These are phyloP conservation scores for Tringa solitaria DNA, from an alignment of 2,113 vertebrate genomes.

Conservation along the genomic window DNA sequence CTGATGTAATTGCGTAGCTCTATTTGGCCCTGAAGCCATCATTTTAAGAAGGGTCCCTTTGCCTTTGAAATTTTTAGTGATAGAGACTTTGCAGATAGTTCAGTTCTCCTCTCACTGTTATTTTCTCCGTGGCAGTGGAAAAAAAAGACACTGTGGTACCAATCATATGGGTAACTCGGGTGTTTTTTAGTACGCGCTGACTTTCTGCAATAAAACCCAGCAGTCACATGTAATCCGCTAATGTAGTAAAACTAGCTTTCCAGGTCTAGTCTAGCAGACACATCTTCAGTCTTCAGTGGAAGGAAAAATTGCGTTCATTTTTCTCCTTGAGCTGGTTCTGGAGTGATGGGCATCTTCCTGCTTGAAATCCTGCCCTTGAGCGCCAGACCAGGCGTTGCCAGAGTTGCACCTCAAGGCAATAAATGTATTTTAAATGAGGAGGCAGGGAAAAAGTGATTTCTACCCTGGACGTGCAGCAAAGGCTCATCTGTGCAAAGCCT, in stretches of 20 bases:
- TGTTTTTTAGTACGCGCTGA: background rate
- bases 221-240: background rate
- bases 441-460: background rate
- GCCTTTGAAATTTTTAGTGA: background rate
- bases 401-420: background rate
- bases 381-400: background rate
- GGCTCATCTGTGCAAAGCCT: background rate
- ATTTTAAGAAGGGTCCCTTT: background rate
- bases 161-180: background rate
- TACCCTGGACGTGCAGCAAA: background rate
- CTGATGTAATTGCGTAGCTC: background rate
- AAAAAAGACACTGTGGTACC: background rate
- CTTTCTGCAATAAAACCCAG: background rate
- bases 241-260: background rate
- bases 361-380: background rate
- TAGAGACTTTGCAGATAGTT: background rate
- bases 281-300: background rate
- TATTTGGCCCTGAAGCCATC: background rate
- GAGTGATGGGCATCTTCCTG: background rate
- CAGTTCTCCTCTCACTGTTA: background rate
- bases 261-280: background rate
- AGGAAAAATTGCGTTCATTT: background rate
- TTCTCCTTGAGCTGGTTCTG: background rate
- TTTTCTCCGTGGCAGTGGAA: background rate
- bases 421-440: background rate